Base-by-base conservation (phyloP, 2,113 vertebrate genomes). In the Eulemur macaco region DNA sequence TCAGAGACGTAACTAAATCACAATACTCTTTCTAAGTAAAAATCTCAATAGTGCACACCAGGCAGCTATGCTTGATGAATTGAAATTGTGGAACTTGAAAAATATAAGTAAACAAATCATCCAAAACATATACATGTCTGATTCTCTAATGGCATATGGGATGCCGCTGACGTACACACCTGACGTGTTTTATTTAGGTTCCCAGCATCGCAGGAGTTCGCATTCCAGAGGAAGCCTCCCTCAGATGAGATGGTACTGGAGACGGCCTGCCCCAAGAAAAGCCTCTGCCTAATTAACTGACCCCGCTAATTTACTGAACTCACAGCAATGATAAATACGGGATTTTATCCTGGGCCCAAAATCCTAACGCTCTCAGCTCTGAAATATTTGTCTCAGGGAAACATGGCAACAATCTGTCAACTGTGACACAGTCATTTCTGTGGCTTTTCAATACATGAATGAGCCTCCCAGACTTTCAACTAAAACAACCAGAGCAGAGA, bases 371-470 rank as follows among this genome's bases (percentile, higher is more conserved):
- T 84, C n/a, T 81, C 58, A 54, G 64, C 34, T 86, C 97, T 69
- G n/a, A 69, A 37, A 37, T 25, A 52, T 71, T 52, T 52, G 60
- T 89, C 71, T 80, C 87, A 77, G 54, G 94, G 64, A 85, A 86
- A 69, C 23, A 39, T 6, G 25, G 58, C 37, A 15, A 56, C 60
- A 37, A 50, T 27, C 3, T 86, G 27, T 45, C 34, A 54, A 52
- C 18, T 42, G 2, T 4, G 39, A 29, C 9, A 31, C 0, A 69
- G n/a, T 8, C 63, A 50, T 39, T 12, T 39, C 17, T 4, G 4
- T 4, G 42, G 1, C 45, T 84, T 56, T 80, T 52, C 34, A 20
- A 45, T 4, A 47, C 2, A 20, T 21, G 60, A 52, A 64, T 42
- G 39, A 84, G 42, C 11, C 8, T 34, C 37, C 9, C 23, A 64